Evolutionary conservation across 2,113 vertebrate genomes (phyloP).

Genomic region (Cariama cristata): DNA sequence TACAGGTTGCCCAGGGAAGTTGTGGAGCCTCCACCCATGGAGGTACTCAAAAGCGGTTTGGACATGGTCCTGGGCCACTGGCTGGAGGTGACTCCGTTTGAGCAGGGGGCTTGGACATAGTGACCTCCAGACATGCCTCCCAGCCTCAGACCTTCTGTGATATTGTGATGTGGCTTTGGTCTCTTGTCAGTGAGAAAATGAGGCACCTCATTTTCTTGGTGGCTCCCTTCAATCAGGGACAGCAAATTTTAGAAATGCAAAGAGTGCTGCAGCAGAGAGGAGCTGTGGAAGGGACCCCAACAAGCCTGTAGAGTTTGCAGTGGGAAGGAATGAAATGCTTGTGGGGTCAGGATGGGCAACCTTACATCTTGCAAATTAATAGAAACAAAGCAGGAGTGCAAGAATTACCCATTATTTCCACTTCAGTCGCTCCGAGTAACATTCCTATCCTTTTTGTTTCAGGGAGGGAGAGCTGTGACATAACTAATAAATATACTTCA

Average conservation of each 20-base stretch:
- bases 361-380: not conserved
- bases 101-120: not conserved
- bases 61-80: not conserved
- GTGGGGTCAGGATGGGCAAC: not conserved
- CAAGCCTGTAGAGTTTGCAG: fast-evolving
- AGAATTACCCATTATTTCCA: not conserved
- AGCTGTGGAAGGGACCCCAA: not conserved
- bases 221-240: not conserved
- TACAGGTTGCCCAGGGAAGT: not conserved
- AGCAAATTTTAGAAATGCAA: not conserved
- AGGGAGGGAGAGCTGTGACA: not conserved
- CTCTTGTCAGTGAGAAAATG: not conserved
- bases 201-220: not conserved
- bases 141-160: not conserved
- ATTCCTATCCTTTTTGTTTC: not conserved
- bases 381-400: not conserved
- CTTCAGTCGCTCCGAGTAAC: not conserved
- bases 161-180: not conserved
- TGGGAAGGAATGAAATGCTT: not conserved
- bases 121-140: not conserved
- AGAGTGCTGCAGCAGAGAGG: not conserved
- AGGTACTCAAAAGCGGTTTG: not conserved
- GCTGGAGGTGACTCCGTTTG: not conserved
- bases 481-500: not conserved
- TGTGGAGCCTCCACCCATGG: not conserved